Conservation (phyloP, 2,797 vertebrate species). For the Falco columbarius region DNA sequence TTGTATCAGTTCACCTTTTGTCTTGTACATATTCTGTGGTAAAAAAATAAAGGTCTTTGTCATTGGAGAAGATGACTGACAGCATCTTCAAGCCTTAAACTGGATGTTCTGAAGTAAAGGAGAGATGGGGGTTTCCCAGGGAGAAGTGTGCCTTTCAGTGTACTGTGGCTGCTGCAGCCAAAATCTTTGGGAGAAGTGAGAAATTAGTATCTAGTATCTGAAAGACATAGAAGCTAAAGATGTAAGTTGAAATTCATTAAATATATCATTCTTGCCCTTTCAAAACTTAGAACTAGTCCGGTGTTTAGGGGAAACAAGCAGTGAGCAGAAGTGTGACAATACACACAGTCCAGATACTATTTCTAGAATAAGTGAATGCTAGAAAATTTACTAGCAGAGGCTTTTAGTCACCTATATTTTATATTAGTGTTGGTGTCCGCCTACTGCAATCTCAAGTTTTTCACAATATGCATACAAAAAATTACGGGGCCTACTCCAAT, state of each 20-base stretch:
- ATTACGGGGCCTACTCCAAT: background rate
- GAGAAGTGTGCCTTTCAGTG: background rate
- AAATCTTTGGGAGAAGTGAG: background rate
- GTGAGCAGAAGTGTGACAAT: background rate
- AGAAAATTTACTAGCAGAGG: background rate
- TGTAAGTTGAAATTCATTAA: background rate
- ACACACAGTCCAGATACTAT: background rate
- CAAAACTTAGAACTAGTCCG: background rate
- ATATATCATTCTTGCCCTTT: background rate
- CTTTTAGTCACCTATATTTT: background rate
- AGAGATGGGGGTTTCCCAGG: background rate
- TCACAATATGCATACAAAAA: background rate
- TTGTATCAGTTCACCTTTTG: background rate
- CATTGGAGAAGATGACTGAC: background rate
- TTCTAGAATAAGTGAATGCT: background rate
- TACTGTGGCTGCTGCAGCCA: slow-evolving; percentile 19
- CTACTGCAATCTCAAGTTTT: background rate
- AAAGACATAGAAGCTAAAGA: background rate
- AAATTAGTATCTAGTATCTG: background rate
- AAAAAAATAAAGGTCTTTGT: background rate
- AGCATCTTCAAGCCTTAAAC: background rate
- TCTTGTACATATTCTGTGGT: background rate
- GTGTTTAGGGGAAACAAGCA: background rate
- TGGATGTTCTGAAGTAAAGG: background rate
- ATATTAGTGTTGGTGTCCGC: background rate